These are phyloP conservation scores for Julus scanicus DNA, from an alignment of 2,888 invertebrate species.

Conservation along the genomic window DNA sequence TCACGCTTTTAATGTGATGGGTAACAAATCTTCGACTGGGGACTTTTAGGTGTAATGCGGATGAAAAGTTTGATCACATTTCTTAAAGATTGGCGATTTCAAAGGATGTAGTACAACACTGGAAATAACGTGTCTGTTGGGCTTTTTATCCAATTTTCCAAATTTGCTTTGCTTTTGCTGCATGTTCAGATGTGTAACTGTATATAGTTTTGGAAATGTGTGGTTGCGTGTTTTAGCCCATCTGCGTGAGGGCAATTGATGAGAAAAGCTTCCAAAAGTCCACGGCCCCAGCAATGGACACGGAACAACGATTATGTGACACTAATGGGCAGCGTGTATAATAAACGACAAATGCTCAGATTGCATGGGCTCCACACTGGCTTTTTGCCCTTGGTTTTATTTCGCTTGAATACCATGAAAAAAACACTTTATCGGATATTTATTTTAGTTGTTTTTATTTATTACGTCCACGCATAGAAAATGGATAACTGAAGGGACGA, in stretches of 20 bases:
- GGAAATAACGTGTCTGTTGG: not conserved
- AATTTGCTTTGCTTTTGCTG: not conserved
- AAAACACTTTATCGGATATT: not conserved
- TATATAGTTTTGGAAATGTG: not conserved
- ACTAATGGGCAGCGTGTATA: constrained; percentile 45
- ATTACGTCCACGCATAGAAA: not conserved
- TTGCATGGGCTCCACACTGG: constrained; percentile 25
- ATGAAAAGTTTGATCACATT: constrained; percentile 12
- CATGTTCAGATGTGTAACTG: not conserved
- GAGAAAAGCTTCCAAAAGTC: constrained; percentile 39
- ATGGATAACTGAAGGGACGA: not conserved
- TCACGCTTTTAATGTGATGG: constrained; percentile 13
- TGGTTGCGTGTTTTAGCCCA: not conserved
- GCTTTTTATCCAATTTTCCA: not conserved
- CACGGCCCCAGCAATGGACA: constrained; percentile 36
- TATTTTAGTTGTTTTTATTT: not conserved
- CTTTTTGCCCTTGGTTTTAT: constrained; percentile 8
- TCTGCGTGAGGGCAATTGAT: constrained; percentile 19
- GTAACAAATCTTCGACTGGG: constrained; percentile 7
- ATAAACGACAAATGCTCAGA: constrained; percentile 50
- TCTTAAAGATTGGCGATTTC: not conserved
- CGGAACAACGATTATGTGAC: constrained; percentile 41
- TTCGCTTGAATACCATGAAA: not conserved
- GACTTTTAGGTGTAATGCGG: constrained; percentile 14
- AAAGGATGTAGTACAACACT: not conserved